Conservation (phyloP, 2,888 invertebrate species). For the Euproctis similis region DNA sequence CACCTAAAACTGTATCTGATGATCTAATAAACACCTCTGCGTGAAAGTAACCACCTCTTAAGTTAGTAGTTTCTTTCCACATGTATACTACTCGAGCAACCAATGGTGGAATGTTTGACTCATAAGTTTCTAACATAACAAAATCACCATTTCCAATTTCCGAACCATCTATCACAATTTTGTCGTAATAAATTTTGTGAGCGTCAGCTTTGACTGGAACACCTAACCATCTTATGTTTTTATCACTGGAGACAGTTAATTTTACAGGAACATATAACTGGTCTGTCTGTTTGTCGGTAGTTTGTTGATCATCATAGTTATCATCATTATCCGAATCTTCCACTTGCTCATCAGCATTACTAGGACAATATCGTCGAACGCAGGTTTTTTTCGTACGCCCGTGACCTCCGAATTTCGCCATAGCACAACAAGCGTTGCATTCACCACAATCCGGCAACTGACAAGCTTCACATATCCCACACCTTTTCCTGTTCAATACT, state of each 20-base stretch:
- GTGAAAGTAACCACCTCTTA: slow-evolving; percentile 79
- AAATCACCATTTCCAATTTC: slow-evolving; percentile 79
- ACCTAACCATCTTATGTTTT: slow-evolving; percentile 78
- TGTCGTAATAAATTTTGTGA: slow-evolving; percentile 70
- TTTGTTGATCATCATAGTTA: slow-evolving; percentile 59
- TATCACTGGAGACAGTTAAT: slow-evolving; percentile 46
- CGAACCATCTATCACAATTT: slow-evolving; percentile 71
- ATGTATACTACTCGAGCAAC: slow-evolving; percentile 82
- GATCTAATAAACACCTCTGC: slow-evolving; percentile 83
- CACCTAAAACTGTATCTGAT: slow-evolving; percentile 86
- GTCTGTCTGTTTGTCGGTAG: slow-evolving; percentile 45
- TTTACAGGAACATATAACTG: slow-evolving; percentile 63
- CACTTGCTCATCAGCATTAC: slow-evolving; percentile 84
- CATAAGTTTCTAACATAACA: slow-evolving; percentile 83
- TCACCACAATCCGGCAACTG: slow-evolving; percentile 86
- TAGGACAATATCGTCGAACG: slow-evolving; percentile 80
- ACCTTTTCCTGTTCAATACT: slow-evolving; percentile 78
- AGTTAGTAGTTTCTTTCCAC: slow-evolving; percentile 78
- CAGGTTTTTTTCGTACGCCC: slow-evolving; percentile 80
- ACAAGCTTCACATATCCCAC: slow-evolving; percentile 87
- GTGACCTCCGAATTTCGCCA: slow-evolving; percentile 87
- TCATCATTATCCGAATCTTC: slow-evolving; percentile 80
- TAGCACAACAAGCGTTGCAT: slow-evolving; percentile 83
- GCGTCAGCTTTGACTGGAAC: slow-evolving; percentile 71
- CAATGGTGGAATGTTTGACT: slow-evolving; percentile 78